Conservation (phyloP, 2,113 vertebrate species). For the Xerus inauris region DNA sequence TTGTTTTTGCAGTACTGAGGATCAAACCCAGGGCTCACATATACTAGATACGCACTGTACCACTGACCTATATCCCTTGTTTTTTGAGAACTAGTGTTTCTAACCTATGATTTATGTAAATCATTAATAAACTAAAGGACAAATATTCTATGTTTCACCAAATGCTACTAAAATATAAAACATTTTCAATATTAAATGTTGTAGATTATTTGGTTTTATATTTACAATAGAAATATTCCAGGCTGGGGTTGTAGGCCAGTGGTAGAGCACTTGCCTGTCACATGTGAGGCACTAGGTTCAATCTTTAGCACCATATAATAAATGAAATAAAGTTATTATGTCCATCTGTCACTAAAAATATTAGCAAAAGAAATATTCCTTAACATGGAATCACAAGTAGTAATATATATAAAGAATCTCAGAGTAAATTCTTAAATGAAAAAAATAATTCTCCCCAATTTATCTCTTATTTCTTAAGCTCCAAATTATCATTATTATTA, state of each 20-base stretch:
- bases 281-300: too few species aligned
- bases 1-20: background rate
- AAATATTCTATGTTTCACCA: background rate
- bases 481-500: background rate
- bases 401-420: slow-evolving; percentile 15
- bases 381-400: background rate
- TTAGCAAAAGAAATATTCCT: background rate
- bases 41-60: background rate
- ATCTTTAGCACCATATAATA: too few species aligned
- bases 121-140: slow-evolving; percentile 36
- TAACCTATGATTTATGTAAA: slow-evolving; percentile 58
- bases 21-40: background rate
- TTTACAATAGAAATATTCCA: slow-evolving; percentile 44
- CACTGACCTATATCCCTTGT: background rate
- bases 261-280: too few species aligned
- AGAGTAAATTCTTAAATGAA: background rate
- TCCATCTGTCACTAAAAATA: too few species aligned
- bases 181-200: slow-evolving; percentile 12
- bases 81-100: slow-evolving; percentile 47
- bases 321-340: too few species aligned
- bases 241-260: too few species aligned
- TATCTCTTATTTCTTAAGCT: background rate
- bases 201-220: slow-evolving; percentile 3
- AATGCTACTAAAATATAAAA: slow-evolving; percentile 27
- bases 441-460: background rate